Conservation (phyloP, 2,888 invertebrate genomes). For the Clistopyga incitator region DNA sequence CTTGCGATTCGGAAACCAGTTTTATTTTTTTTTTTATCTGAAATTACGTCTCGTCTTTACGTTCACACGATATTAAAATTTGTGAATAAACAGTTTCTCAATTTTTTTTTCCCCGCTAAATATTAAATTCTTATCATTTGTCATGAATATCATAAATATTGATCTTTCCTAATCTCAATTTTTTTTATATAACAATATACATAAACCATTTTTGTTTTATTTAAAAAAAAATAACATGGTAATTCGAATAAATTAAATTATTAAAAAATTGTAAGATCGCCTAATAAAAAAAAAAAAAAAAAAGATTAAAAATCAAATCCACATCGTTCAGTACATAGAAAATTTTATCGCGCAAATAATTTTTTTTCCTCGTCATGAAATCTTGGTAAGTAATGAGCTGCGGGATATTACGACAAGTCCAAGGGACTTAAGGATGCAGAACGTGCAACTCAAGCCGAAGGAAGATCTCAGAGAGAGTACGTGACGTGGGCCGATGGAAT, state of each 20-base stretch:
- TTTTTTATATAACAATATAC: no score
- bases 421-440: not conserved
- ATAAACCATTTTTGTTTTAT: no score
- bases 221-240: no score
- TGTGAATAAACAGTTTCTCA: not conserved
- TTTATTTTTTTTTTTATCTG: conserved; percentile 10
- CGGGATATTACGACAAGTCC: not conserved
- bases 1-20: conserved; percentile 13
- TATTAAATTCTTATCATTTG: not conserved
- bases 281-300: no score
- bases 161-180: no score
- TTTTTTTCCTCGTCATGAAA: not conserved
- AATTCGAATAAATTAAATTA: no score
- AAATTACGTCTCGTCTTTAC: not conserved
- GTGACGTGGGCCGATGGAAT: not conserved
- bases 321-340: not conserved
- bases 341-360: not conserved
- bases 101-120: not conserved
- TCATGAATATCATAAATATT: no score
- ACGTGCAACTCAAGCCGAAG: conserved; percentile 2
- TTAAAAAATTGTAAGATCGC: no score
- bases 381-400: conserved; percentile 2
- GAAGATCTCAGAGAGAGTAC: conserved; percentile 17
- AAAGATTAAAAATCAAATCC: no score
- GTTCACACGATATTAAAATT: not conserved